Percentiles rank a stretch among this genome's conserved stretches.
phyloP scores from a whole-genome alignment of 1,140 invertebrate species.

The Euwallacea similis region DNA sequence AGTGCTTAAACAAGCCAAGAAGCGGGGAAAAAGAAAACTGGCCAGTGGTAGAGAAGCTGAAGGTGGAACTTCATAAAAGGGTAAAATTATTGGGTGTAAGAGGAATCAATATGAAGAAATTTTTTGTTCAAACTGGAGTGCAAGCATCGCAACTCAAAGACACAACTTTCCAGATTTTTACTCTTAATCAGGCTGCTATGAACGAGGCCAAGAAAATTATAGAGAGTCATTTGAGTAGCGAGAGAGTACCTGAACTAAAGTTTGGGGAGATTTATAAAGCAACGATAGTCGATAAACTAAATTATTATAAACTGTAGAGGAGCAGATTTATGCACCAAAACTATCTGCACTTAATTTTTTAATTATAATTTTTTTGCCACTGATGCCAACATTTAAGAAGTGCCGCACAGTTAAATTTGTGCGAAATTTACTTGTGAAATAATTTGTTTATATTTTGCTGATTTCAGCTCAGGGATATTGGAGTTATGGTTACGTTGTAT shows the following conservation, averaged over 20 bases:
- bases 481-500: constrained; percentile 90
- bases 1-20: constrained; percentile 67
- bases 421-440: too few relatives aligned
- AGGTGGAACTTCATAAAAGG: constrained; percentile 81
- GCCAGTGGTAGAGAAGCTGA: constrained; percentile 83
- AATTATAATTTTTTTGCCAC: too few relatives aligned
- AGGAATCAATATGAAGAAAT: constrained; percentile 83
- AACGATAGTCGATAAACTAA: constrained; percentile 74
- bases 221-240: constrained; percentile 60
- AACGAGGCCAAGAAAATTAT: constrained; percentile 87
- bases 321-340: too few relatives aligned
- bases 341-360: too few relatives aligned
- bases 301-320: too few relatives aligned
- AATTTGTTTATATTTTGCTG: neutral
- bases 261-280: constrained; percentile 92
- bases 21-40: constrained; percentile 75
- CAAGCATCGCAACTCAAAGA: constrained; percentile 79
- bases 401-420: too few relatives aligned
- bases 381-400: too few relatives aligned
- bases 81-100: constrained; percentile 81
- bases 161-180: constrained; percentile 80
- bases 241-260: constrained; percentile 79
- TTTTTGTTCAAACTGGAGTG: constrained; percentile 85
- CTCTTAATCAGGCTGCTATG: constrained; percentile 86
- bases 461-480: constrained; percentile 70